Conservation (phyloP, 2,888 invertebrate species). For the Bellardia pandia region DNA sequence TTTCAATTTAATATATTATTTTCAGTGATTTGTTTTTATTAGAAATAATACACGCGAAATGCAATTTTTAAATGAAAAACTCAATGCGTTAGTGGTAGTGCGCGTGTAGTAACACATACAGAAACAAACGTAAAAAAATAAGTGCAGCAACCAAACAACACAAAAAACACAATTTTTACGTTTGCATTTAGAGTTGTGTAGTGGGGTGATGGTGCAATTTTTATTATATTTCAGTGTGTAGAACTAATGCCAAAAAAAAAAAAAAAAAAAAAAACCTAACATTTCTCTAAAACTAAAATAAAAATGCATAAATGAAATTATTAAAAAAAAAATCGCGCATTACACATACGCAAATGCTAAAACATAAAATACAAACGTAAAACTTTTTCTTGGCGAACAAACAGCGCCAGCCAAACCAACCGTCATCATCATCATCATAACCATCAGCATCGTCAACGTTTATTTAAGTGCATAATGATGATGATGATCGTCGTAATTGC, state of each 20-base stretch:
- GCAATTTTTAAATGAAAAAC: slow-evolving; percentile 26
- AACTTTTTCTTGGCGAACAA: neutral
- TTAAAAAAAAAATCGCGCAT: no score
- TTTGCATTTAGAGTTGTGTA: slow-evolving; percentile 43
- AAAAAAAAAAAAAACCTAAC: neutral
- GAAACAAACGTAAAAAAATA: slow-evolving; percentile 27
- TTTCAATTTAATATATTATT: slow-evolving; percentile 41
- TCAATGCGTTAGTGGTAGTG: slow-evolving; percentile 57
- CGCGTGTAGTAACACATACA: slow-evolving; percentile 59
- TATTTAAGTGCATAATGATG: slow-evolving; percentile 51
- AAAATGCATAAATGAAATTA: no score
- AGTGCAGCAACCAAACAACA: slow-evolving; percentile 51
- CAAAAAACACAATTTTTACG: slow-evolving; percentile 46
- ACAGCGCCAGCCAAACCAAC: slow-evolving; percentile 13
- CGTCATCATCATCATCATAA: slow-evolving; percentile 29
- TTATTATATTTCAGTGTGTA: slow-evolving; percentile 45
- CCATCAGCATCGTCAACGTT: slow-evolving; percentile 10
- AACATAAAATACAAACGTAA: slow-evolving; percentile 8
- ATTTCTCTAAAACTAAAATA: slow-evolving; percentile 7
- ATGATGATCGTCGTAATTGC: slow-evolving; percentile 50
- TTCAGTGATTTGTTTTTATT: slow-evolving; percentile 53
- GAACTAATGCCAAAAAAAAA: slow-evolving; percentile 45
- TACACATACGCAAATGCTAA: neutral
- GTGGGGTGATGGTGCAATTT: slow-evolving; percentile 27
- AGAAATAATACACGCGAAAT: slow-evolving; percentile 49